Evolutionary conservation across 37 sponge, comb jelly and placozoan species (phyloP), one percentile per base, ranked within the genome.

Genomic region (Chondrilla cf. caribensis): DNA sequence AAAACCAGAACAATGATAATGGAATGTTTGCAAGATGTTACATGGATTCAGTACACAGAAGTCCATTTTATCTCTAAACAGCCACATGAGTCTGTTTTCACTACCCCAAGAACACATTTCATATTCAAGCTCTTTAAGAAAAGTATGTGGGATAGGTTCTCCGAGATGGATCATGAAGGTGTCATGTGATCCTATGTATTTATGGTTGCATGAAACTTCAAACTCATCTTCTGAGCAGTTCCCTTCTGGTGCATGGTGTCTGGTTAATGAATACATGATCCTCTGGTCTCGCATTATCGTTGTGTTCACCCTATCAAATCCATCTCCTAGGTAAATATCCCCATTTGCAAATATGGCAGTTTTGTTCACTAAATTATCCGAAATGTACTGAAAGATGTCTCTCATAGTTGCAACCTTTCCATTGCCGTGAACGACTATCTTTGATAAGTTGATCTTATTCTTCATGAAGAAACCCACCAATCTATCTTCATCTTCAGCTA

Each of bases 1-100:
- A n/a, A n/a, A n/a, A n/a, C n/a, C n/a, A n/a, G 64, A 62, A n/a
- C 64, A 62, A 62, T 62, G 64, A n/a, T 29, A 29, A 28, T 62
- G 64, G 15, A 19, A 62, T 62, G 64, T 62, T 28, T 62, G 6
- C 29, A 62, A 62, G 15, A 62, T 62, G 29, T 9, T 19, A 15
- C 64, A 62, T 29, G 64, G 64, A 62, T 62, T 62, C 64, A 62
- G 15, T 7, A 62, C 29, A 62, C 64, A 62, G 29, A 62, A 62
- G 64, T 62, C 15, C 64, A 62, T 19, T 7, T 62, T 29, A 19
- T 6, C 15, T 28, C 15, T 9, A 62, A 62, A 62, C 6, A n/a
- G 18, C 64, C 64, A 62, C 64, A 62, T 62, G 6, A 62, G 29
- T 62, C 22, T 62, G 22, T 62, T 62, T 62, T 62, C 64, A 62